Evolutionary conservation across 2,888 invertebrate genomes (phyloP).

Genomic region (Campoletis raptor): DNA sequence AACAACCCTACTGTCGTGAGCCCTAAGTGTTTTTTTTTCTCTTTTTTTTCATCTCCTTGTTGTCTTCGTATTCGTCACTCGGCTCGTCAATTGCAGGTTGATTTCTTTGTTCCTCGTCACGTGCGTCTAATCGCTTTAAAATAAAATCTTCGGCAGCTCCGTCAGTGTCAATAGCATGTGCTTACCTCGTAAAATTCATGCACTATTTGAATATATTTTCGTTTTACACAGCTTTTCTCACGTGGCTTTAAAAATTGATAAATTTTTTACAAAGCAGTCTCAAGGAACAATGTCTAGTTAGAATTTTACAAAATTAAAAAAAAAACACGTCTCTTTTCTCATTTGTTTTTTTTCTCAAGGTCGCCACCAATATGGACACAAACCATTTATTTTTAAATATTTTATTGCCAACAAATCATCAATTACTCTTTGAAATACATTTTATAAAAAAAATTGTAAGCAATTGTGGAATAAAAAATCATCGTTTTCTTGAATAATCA

Average conservation of each 20-base stretch:
- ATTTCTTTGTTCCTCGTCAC: slow-evolving; percentile 81
- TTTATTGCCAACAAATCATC: too few species aligned
- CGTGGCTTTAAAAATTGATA: neutral
- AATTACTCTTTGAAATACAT: too few species aligned
- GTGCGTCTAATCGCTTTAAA: slow-evolving; percentile 82
- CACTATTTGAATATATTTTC: slow-evolving; percentile 2
- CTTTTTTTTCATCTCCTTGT: neutral
- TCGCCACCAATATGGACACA: too few species aligned
- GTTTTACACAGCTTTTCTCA: neutral
- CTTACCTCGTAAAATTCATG: neutral
- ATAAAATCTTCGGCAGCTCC: slow-evolving; percentile 77
- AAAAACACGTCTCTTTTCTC: too few species aligned
- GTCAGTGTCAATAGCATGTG: neutral
- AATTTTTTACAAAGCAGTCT: neutral
- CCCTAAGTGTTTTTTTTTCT: neutral
- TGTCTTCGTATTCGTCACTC: slow-evolving; percentile 34
- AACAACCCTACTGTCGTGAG: slow-evolving; percentile 4
- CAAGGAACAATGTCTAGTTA: too few species aligned
- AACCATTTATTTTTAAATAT: too few species aligned
- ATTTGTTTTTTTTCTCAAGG: too few species aligned
- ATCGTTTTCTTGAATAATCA: too few species aligned
- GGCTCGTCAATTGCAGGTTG: slow-evolving; percentile 82
- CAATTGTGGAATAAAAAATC: too few species aligned
- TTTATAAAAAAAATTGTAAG: too few species aligned
- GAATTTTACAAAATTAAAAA: too few species aligned